Percentiles rank a stretch among this genome's conserved stretches.
phyloP scores from a whole-genome alignment of 2,797 vertebrate species.

The Pseudomugil gertrudae region DNA sequence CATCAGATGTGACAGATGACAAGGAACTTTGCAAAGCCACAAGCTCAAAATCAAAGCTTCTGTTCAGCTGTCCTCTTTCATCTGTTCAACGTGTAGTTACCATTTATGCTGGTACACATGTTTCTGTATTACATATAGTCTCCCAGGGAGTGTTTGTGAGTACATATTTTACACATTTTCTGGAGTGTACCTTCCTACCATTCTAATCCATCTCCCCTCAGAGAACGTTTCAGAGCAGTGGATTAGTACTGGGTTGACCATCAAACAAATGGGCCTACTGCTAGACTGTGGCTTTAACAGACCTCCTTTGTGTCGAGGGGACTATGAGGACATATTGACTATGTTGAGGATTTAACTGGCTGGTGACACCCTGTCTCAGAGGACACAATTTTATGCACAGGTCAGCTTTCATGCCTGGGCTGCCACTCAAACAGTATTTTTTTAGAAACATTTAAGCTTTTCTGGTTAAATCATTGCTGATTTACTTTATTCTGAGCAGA shows the following conservation, averaged over 20 bases:
- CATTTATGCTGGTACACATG: constrained; percentile 15
- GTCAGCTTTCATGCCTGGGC: constrained; percentile 23
- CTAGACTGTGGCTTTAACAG: constrained; percentile 43
- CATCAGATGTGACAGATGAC: constrained; percentile 54
- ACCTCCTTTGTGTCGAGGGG: constrained; percentile 45
- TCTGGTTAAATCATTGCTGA: not conserved
- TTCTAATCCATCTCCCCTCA: constrained; percentile 28
- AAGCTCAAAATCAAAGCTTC: constrained; percentile 42
- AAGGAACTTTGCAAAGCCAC: constrained; percentile 41
- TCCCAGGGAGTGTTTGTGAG: constrained; percentile 39
- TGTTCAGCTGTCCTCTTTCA: constrained; percentile 38
- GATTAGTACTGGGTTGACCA: constrained; percentile 70
- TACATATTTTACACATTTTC: constrained; percentile 56
- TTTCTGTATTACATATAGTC: constrained; percentile 30
- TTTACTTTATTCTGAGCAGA: not conserved
- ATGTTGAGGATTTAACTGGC: constrained; percentile 44
- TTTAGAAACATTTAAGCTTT: not conserved
- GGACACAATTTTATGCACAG: constrained; percentile 42
- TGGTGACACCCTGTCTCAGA: constrained; percentile 39
- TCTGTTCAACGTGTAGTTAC: constrained; percentile 17
- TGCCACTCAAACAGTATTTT: constrained; percentile 11
- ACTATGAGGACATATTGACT: constrained; percentile 63
- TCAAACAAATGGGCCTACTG: constrained; percentile 64
- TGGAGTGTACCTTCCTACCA: constrained; percentile 38
- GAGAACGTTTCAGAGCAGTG: constrained; percentile 59